Percentiles rank a stretch among this genome's conserved stretches.
Evolutionary conservation across 1,140 invertebrate species (phyloP).

Genomic region (Colletes gigas): DNA sequence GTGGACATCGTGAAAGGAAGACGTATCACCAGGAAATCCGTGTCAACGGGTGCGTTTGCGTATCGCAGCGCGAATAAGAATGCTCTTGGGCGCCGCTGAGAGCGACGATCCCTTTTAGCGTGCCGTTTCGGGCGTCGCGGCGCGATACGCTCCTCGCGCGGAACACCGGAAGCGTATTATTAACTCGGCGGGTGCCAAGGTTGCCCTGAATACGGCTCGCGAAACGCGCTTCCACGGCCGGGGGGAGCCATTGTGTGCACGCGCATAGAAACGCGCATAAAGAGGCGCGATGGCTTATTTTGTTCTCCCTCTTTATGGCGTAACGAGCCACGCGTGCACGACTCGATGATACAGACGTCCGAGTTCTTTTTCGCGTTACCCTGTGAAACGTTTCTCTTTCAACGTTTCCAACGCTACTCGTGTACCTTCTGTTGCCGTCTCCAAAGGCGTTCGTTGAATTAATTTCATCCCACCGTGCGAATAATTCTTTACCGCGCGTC

Average conservation of each 20-base stretch:
- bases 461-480: background rate
- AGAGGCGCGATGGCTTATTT: slow-evolving; percentile 23
- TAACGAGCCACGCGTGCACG: slow-evolving; percentile 19
- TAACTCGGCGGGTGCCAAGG: slow-evolving; percentile 13
- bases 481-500: too few relatives aligned
- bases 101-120: background rate
- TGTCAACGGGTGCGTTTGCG: slow-evolving; percentile 2
- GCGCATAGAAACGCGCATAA: slow-evolving; percentile 7
- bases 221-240: background rate
- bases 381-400: slow-evolving; percentile 11
- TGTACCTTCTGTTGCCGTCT: background rate
- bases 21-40: slow-evolving; percentile 55
- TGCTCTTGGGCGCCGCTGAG: background rate
- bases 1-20: slow-evolving; percentile 45
- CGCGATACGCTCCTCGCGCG: background rate
- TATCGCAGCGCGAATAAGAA: slow-evolving; percentile 13
- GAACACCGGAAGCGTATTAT: slow-evolving; percentile 24
- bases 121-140: background rate
- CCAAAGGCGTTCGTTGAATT: background rate
- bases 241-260: background rate
- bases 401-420: background rate
- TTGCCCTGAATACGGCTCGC: slow-evolving; percentile 15
- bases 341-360: slow-evolving; percentile 4
- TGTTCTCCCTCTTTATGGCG: slow-evolving; percentile 10
- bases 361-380: slow-evolving; percentile 6